Evolutionary conservation across 1,140 invertebrate species (phyloP).

Genomic region (Ylistrum balloti): DNA sequence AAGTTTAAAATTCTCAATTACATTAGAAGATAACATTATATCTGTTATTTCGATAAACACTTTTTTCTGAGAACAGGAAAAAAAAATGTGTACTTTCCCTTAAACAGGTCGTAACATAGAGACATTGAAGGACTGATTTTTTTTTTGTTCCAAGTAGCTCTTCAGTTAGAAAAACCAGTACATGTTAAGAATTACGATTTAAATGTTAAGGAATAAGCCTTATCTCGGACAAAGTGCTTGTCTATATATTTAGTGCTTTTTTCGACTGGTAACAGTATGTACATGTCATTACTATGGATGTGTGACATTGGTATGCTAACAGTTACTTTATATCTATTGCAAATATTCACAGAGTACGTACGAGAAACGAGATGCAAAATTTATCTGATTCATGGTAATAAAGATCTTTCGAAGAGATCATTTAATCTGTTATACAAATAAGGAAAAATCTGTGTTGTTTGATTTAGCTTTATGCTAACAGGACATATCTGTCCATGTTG

Average conservation of each 20-base stretch:
- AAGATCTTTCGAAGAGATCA: background rate
- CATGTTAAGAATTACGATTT: background rate
- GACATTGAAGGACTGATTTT: background rate
- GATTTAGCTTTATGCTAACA: background rate
- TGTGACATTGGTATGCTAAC: background rate
- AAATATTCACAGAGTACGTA: background rate
- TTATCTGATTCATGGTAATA: background rate
- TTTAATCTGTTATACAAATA: constrained; percentile 21
- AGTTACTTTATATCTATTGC: background rate
- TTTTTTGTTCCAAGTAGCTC: background rate
- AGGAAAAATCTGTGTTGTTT: background rate
- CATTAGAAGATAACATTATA: too few species aligned
- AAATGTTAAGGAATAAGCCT: background rate
- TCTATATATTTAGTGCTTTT: background rate
- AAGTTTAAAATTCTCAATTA: too few species aligned
- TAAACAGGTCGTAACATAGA: background rate
- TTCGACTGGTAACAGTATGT: background rate
- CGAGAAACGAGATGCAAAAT: background rate
- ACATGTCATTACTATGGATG: background rate
- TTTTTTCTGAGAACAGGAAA: background rate
- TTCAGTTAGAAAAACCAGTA: background rate
- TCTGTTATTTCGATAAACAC: too few species aligned
- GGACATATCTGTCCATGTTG: background rate
- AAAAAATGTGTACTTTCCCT: background rate
- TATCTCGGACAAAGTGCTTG: constrained; percentile 33